A percentile compares a stretch with the other conserved stretches of the same genome.
Conservation (phyloP, 2,113 vertebrate species). For the Ciconia stormi region DNA sequence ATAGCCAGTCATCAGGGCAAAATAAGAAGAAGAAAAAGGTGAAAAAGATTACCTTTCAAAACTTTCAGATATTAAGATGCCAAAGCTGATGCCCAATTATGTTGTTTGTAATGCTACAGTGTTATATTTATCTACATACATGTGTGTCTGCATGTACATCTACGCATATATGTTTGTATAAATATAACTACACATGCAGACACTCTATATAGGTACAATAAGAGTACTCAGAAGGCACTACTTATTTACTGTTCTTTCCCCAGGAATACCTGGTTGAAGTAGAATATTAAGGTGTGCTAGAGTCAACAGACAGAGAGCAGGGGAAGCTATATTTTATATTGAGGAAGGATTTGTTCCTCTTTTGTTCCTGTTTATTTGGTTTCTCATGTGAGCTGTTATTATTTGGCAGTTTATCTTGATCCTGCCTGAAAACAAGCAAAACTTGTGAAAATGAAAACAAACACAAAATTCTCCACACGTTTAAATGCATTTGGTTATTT, state of each 20-base stretch:
- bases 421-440: background rate
- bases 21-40: background rate
- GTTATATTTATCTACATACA: background rate
- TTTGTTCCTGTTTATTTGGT: background rate
- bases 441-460: background rate
- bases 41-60: background rate
- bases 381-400: background rate
- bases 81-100: background rate
- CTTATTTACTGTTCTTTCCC: background rate
- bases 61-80: background rate
- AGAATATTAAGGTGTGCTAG: background rate
- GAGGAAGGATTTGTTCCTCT: background rate
- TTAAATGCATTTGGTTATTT: background rate
- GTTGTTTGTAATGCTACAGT: background rate
- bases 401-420: background rate
- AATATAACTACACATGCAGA: background rate
- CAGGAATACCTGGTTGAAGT: background rate
- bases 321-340: background rate
- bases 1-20: background rate
- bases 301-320: background rate
- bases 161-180: background rate
- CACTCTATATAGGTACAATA: background rate
- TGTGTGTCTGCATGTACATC: background rate
- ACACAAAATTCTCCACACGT: background rate
- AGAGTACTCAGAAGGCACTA: background rate